Evolutionary conservation across 2,888 invertebrate genomes (phyloP).

Genomic region (Cyclophora albipunctata): DNA sequence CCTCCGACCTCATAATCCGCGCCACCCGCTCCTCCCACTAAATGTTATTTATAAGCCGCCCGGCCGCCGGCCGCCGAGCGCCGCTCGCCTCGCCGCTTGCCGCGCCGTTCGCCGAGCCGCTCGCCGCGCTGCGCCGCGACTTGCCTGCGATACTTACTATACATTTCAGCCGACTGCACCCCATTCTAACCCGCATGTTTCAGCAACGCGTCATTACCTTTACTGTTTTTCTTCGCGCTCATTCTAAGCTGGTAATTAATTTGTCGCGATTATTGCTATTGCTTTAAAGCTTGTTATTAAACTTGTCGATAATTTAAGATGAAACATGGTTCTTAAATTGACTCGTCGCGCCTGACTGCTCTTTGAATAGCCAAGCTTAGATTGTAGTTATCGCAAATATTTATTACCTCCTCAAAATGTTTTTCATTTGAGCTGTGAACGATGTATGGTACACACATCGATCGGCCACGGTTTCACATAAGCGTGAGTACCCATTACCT

Average conservation of each 20-base stretch:
- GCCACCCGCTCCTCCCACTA: constrained; percentile 59
- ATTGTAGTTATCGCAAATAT: constrained; percentile 49
- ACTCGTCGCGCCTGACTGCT: constrained; percentile 57
- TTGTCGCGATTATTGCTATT: constrained; percentile 64
- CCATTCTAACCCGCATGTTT: constrained; percentile 31
- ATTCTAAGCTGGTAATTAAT: constrained; percentile 58
- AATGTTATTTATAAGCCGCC: constrained; percentile 71
- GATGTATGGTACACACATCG: constrained; percentile 50
- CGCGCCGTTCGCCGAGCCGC: constrained; percentile 31
- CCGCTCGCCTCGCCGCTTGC: constrained; percentile 32
- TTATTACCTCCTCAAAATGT: constrained; percentile 32
- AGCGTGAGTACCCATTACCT: constrained; percentile 40
- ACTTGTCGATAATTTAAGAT: constrained; percentile 71
- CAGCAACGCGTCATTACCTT: constrained; percentile 44
- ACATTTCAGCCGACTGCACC: constrained; percentile 56
- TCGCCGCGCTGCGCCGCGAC: constrained; percentile 17
- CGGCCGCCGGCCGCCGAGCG: constrained; percentile 28
- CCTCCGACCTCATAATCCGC: constrained; percentile 72
- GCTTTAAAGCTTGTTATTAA: constrained; percentile 66
- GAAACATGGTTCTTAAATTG: constrained; percentile 67
- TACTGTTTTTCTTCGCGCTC: constrained; percentile 57
- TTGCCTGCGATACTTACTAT: constrained; percentile 18
- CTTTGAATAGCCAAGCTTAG: constrained; percentile 45
- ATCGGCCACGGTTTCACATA: constrained; percentile 42
- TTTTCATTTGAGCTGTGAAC: constrained; percentile 49